Evolutionary conservation across 2,797 vertebrate species (phyloP), one percentile per base, ranked within the genome.

Genomic region (Ispidina lecontei): DNA sequence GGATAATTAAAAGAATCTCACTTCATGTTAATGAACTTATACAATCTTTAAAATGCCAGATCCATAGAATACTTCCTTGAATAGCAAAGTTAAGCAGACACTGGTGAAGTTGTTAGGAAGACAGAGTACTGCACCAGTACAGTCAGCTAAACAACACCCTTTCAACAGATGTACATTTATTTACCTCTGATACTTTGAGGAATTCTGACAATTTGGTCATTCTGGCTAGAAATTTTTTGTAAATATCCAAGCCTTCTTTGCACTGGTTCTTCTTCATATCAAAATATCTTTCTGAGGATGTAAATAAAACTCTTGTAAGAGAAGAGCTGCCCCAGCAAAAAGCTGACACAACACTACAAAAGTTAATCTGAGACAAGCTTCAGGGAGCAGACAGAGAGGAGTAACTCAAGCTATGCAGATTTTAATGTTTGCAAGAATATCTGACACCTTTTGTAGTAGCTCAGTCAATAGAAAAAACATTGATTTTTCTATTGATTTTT

Each of bases 181-280:
- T 97, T 98, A 99, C 99, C 98, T 99, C 98, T 52, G 99, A 98
- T 95, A 99, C 98, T 98, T 99, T 99, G 94, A 99, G 98, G 89
- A 99, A 99, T 97, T 99, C 98, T 21, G 98, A 98, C 88, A 99
- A 93, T 98, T 98, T 99, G 71, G 98, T 98, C 98, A 98, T 99
- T 96, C 98, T 98, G 97, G 97, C 98, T 63, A 99, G 98, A 96
- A 99, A 99, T 90, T 98, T 99, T 97, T 99, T 99, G 97, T 99
- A 99, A 97, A 99, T 99, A 96, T 99, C 99, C 98, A 99, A 96
- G 77, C 98, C 99, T 70, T 99, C 98, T 98, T 98, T 99, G 97
- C 99, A 99, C 95, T 99, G 98, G 96, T 98, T 99, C 97, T 98
- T 99, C 97, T 98, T 99, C 99, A 99, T 99, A 97, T 99, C 98